phyloP scores from a whole-genome alignment of 2,888 invertebrate species.

The Empis livida region DNA sequence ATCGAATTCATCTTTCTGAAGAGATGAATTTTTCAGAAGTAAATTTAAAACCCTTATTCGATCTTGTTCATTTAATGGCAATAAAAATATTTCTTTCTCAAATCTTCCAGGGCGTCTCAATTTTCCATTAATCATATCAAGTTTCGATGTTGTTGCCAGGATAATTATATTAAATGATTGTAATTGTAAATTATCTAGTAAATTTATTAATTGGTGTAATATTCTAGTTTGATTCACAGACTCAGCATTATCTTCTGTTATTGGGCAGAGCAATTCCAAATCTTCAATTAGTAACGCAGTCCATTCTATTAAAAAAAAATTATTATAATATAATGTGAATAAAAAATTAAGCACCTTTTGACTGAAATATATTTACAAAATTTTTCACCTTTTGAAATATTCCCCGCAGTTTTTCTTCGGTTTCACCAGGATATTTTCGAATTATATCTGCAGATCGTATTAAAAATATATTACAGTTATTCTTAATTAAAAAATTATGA shows the following conservation, averaged over 20 bases:
- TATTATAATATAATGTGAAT: too few relatives aligned
- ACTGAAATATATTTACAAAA: conserved; percentile 23
- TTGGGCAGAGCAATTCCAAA: conserved; percentile 36
- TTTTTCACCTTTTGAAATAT: conserved; percentile 36
- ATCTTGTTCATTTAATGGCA: conserved; percentile 35
- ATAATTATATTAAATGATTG: conserved; percentile 32
- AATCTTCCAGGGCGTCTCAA: conserved; percentile 42
- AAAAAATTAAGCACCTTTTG: conserved; percentile 23
- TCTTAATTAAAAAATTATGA: conserved; percentile 35
- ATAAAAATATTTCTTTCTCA: conserved; percentile 41
- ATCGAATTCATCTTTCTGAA: conserved; percentile 6
- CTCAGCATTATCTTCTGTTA: conserved; percentile 19
- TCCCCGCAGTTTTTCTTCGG: conserved; percentile 36
- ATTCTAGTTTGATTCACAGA: conserved; percentile 31
- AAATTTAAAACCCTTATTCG: conserved; percentile 33
- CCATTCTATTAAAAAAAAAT: conserved; percentile 17
- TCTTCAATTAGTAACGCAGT: conserved; percentile 36
- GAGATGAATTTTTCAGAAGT: conserved; percentile 18
- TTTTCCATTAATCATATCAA: conserved; percentile 37
- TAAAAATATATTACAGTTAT: conserved; percentile 36
- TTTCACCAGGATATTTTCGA: conserved; percentile 40
- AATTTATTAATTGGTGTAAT: conserved; percentile 34
- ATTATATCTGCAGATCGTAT: conserved; percentile 36
- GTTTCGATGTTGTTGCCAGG: conserved; percentile 41
- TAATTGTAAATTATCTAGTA: conserved; percentile 37